Evolutionary conservation across 2,113 vertebrate genomes (phyloP), one percentile per base, ranked within the genome.

Genomic region (Rhagologus leucostigma): DNA sequence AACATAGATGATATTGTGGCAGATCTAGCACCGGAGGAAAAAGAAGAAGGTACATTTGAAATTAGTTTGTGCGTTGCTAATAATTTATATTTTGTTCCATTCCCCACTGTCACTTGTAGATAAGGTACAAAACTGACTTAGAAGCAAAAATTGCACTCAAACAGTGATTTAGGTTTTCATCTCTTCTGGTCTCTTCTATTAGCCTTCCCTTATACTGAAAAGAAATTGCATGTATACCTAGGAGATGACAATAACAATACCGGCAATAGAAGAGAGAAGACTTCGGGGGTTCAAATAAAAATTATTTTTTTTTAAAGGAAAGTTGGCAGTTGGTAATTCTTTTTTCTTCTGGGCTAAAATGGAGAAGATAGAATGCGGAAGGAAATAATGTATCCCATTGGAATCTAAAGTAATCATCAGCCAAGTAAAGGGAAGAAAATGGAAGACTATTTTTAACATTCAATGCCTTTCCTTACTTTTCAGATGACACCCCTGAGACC

Each of bases 1-100:
- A 99, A 99, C 55, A 98, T 99, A 33, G 99, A 99, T 59, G 99
- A 99, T 94, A 99, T 99, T 73, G 99, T 99, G 62, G 99, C 99
- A 47, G 99, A 99, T 91, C 98, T 99, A 76, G 99, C 99, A 91
- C 99, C 99, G 41, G 99, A 99, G 95, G 99, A 99, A 35, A 99
- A 99, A 97, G 99, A 99, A 44, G 99, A 99, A 99, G 99, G 99
- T 99, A 97, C 0, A 14, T 89, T 81, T 91, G 50, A 88, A 94
- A 97, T 93, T 37, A 79, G 33, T 46, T 94, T 76, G n/a, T 87
- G 67, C 10, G 12, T 27, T 49, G 42, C 35, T 78, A 65, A 55
- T 89, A 65, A 57, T 92, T 93, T 82, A 19, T 77, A 70, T 87
- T 94, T 95, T 80, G 50, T 90, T 90, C 67, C 50, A 47, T 87